Evolutionary conservation across 2,888 invertebrate genomes (phyloP).

Genomic region (Acleris laterana): DNA sequence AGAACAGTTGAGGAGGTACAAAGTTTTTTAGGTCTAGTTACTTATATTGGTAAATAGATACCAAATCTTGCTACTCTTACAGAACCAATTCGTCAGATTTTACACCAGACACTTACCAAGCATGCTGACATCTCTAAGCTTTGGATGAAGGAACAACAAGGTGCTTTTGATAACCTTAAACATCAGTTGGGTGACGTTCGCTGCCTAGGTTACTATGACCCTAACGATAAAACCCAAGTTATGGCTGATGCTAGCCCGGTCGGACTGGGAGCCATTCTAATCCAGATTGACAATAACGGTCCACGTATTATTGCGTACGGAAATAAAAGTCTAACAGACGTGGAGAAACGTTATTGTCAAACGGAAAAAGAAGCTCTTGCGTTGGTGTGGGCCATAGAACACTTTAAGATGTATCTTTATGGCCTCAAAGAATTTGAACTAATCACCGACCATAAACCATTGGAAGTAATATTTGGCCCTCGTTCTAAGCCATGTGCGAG

Average conservation of each 20-base stretch:
- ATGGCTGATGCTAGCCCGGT: conserved; percentile 36
- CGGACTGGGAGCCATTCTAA: conserved; percentile 27
- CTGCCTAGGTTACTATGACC: conserved; percentile 14
- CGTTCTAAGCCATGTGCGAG: too few species aligned
- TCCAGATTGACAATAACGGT: conserved; percentile 25
- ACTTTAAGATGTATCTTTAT: too few species aligned
- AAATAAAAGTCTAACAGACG: too few species aligned
- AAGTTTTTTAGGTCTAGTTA: background rate
- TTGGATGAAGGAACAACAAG: background rate
- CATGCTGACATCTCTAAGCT: background rate
- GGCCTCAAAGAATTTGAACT: too few species aligned
- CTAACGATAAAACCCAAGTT: conserved; percentile 22
- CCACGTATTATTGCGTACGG: too few species aligned
- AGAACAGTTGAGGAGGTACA: background rate
- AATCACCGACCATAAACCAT: too few species aligned
- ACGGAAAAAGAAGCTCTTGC: too few species aligned
- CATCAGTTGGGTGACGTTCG: background rate
- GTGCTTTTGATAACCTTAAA: background rate
- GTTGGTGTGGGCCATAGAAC: too few species aligned
- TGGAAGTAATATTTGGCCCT: too few species aligned
- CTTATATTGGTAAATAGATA: background rate
- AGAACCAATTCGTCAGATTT: background rate
- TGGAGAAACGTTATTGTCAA: too few species aligned
- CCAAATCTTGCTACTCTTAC: background rate
- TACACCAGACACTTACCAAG: background rate